phyloP scores from a whole-genome alignment of 1,140 invertebrate species.

The Goniozus legneri region DNA sequence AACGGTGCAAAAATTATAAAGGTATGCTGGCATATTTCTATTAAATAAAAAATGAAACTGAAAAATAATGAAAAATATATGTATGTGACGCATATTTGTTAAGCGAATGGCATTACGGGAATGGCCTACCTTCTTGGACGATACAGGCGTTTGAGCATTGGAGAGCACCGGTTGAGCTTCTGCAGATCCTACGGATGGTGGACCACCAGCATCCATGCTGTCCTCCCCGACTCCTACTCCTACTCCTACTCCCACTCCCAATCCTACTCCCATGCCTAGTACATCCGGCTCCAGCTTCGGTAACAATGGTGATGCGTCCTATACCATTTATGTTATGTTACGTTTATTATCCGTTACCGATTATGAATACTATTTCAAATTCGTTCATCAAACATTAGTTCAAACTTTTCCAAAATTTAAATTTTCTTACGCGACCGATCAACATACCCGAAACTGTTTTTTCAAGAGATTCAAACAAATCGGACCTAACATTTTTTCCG shows the following conservation, averaged over 20 bases:
- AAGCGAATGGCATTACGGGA: constrained; percentile 31
- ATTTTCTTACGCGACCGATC: no score
- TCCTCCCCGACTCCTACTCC: constrained; percentile 49
- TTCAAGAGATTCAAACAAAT: no score
- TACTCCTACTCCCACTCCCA: constrained; percentile 60
- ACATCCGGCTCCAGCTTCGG: constrained; percentile 59
- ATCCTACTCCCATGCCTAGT: constrained; percentile 48
- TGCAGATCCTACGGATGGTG: constrained; percentile 69
- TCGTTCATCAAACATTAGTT: no score
- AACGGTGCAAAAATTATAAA: constrained; percentile 40
- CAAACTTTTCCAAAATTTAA: no score
- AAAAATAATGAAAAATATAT: constrained; percentile 31
- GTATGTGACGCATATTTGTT: constrained; percentile 24
- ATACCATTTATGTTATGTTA: constrained; percentile 48
- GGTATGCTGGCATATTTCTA: constrained; percentile 55
- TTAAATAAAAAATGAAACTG: constrained; percentile 26
- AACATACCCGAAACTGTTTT: no score
- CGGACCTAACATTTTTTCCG: no score
- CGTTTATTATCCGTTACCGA: constrained; percentile 28
- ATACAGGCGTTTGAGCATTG: constrained; percentile 57
- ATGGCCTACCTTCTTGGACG: constrained; percentile 55
- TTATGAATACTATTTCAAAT: background rate
- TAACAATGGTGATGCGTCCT: constrained; percentile 57
- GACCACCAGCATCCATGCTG: constrained; percentile 60
- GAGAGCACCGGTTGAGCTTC: constrained; percentile 58